Conservation (phyloP, 2,797 vertebrate genomes). For the Spinus olivaceus region DNA sequence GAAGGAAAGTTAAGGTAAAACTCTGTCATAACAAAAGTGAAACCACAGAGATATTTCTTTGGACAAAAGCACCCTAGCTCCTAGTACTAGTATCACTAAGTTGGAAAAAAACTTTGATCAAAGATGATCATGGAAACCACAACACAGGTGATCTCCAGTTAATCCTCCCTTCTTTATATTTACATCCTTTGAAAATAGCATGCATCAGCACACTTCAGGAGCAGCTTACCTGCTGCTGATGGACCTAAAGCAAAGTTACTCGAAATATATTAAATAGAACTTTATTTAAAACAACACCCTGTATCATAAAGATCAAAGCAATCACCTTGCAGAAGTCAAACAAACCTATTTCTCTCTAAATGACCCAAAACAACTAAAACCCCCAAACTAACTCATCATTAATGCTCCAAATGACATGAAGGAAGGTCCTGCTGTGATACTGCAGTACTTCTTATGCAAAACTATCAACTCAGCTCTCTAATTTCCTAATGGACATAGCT, state of each 20-base stretch:
- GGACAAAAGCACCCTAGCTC: background rate
- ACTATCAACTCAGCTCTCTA: background rate
- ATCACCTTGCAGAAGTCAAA: background rate
- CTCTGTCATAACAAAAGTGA: background rate
- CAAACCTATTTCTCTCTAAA: background rate
- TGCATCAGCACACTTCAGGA: background rate
- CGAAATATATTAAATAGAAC: background rate
- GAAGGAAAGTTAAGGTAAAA: background rate
- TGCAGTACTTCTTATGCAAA: background rate
- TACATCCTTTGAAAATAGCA: background rate
- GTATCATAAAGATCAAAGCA: background rate
- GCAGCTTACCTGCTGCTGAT: background rate
- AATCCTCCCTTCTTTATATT: background rate
- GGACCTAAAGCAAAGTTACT: background rate
- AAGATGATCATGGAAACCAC: background rate
- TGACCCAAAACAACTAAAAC: background rate
- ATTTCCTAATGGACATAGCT: background rate
- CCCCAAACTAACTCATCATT: background rate
- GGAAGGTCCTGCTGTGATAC: background rate
- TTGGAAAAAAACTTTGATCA: background rate
- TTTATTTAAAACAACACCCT: background rate
- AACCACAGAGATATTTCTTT: background rate
- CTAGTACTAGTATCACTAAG: background rate
- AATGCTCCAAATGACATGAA: background rate
- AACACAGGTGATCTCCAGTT: background rate